Evolutionary conservation across 2,113 vertebrate species (phyloP).

Genomic region (Ptychochromis oligacanthus): DNA sequence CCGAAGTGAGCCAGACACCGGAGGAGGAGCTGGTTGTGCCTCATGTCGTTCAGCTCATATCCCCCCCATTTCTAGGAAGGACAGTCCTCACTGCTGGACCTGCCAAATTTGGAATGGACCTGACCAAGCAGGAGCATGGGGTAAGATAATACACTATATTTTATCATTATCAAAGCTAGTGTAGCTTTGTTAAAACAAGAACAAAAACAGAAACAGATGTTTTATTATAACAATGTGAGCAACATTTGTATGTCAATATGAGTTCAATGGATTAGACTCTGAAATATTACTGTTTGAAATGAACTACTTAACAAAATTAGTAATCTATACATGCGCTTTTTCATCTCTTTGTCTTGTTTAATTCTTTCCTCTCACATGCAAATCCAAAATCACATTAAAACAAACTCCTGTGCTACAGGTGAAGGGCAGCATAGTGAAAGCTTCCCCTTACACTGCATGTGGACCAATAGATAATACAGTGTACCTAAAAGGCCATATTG

Average conservation of each 20-base stretch:
- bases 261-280: not conserved
- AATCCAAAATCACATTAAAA: not conserved
- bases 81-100: conserved; percentile 82
- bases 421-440: conserved; percentile 78
- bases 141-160: conserved; percentile 58
- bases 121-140: conserved; percentile 83
- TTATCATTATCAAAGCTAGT: not conserved
- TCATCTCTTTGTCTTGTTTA: not conserved
- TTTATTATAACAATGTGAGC: not conserved
- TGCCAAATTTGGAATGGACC: conserved; percentile 84
- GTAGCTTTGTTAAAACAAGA: not conserved
- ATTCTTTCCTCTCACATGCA: not conserved
- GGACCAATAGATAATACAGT: conserved; percentile 71
- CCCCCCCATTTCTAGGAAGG: conserved; percentile 81
- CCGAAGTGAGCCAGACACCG: conserved; percentile 72
- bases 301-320: not conserved
- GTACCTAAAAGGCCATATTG: conserved; percentile 74
- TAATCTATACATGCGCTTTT: not conserved
- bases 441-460: conserved; percentile 81
- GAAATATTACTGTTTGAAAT: not conserved
- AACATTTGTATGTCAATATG: not conserved
- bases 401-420: conserved; percentile 61
- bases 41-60: conserved; percentile 82
- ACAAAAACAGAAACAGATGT: not conserved
- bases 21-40: conserved; percentile 78